Conservation (phyloP, 1,140 invertebrate genomes). For the Aradophagus sp. region DNA sequence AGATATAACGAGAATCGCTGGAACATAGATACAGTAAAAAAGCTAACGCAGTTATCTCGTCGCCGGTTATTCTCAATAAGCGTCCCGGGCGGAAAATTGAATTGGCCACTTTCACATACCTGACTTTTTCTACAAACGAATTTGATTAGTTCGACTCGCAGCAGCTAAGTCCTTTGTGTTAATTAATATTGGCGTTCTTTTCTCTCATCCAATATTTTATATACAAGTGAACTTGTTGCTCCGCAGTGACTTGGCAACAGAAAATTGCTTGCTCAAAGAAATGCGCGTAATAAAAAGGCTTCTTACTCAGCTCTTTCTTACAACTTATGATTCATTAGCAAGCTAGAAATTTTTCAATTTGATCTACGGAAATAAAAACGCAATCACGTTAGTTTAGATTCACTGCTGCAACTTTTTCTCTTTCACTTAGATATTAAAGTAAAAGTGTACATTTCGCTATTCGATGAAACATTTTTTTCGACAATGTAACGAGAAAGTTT, state of each 20-base stretch:
- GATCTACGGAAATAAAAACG: slow-evolving; percentile 24
- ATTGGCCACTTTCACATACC: slow-evolving; percentile 63
- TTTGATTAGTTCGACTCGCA: slow-evolving; percentile 36
- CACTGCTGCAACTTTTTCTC: slow-evolving; percentile 11
- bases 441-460: too few relatives aligned
- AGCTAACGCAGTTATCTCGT: slow-evolving; percentile 52
- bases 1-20: slow-evolving; percentile 20
- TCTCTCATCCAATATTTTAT: slow-evolving; percentile 14
- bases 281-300: slow-evolving; percentile 13
- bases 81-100: slow-evolving; percentile 62
- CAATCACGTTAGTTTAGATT: slow-evolving; percentile 32
- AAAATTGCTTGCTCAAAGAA: slow-evolving; percentile 24
- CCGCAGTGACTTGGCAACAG: slow-evolving; percentile 5
- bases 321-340: slow-evolving; percentile 34
- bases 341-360: slow-evolving; percentile 23
- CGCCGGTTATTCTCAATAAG: slow-evolving; percentile 39
- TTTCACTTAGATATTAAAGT: too few relatives aligned
- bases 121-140: slow-evolving; percentile 46
- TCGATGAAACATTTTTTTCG: too few relatives aligned
- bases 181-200: slow-evolving; percentile 38
- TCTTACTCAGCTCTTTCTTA: slow-evolving; percentile 4
- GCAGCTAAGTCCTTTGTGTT: slow-evolving; percentile 28
- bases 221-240: slow-evolving; percentile 27
- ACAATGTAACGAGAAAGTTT: too few relatives aligned
- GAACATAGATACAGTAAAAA: slow-evolving; percentile 14